Base-by-base conservation (phyloP, 2,113 vertebrate genomes). In the Pomatostomus ruficeps region DNA sequence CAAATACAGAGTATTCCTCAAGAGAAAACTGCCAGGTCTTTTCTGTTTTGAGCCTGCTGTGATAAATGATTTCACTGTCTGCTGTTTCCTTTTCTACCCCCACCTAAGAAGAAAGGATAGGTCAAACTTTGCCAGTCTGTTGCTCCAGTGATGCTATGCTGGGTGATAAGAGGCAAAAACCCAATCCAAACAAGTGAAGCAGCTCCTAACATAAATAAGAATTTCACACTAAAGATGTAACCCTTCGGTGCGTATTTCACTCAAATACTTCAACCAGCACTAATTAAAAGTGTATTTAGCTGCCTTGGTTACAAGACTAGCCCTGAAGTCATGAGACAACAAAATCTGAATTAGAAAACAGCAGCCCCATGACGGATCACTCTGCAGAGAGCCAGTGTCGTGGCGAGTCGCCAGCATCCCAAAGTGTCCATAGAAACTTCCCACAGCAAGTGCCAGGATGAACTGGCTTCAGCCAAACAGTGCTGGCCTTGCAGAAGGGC, bases 61-160 rank as follows among this genome's bases (percentile, higher is more conserved):
- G 91, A 96, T 88, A 89, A 94, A 85, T 89, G 79, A 91, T 95
- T 95, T 94, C 71, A 83, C 48, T 91, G 70, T 40, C 8, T 4
- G 81, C 61, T 28, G 33, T 84, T 77, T 86, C 72, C 63, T 90
- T 79, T 94, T 77, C 75, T 80, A 55, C 24, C 10, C 26, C 31
- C 63, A 67, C 59, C 12, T 21, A 88, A 29, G 75, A 79, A 88
- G 78, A 91, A 93, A 92, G 76, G 55, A 71, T 51, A 48, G 92
- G 91, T 86, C 73, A 19, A 81, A 89, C 68, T 94, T 80, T 57
- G 86, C 54, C 79, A 36, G 76, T 61, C 63, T 68, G 75, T 33
- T 72, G 70, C 26, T n/a, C 66, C 52, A 63, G 77, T 0, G 6
- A 79, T 73, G 85, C 84, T 85, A 26, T 3, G 61, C 85, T 88